These are phyloP conservation scores for Rhynchomys soricoides DNA, from an alignment of 2,113 vertebrate genomes.

Conservation along the genomic window DNA sequence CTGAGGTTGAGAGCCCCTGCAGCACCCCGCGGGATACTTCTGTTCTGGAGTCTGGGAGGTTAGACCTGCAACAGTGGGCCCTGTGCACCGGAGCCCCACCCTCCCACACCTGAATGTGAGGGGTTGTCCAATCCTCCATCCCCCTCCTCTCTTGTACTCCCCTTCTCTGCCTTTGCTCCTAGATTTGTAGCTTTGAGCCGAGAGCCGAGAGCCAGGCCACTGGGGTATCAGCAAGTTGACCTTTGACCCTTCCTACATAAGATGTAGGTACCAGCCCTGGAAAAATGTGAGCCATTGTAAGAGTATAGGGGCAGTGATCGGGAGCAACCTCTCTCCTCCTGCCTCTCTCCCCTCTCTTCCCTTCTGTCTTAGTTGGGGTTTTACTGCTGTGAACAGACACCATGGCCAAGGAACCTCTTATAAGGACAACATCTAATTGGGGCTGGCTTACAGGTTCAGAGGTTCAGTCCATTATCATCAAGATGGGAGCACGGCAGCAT, in stretches of 20 bases:
- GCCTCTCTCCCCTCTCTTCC: background rate
- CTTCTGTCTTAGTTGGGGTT: background rate
- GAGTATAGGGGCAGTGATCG: background rate
- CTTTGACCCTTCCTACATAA: background rate
- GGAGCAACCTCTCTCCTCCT: background rate
- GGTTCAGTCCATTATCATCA: too few relatives aligned
- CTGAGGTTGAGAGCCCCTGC: background rate
- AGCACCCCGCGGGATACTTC: too few relatives aligned
- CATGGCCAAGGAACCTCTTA: too few relatives aligned
- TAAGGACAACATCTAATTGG: too few relatives aligned
- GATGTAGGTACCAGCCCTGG: background rate
- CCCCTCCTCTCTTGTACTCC: accelerated
- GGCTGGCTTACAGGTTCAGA: too few relatives aligned
- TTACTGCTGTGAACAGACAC: too few relatives aligned
- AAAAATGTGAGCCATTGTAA: background rate
- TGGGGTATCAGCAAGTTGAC: background rate
- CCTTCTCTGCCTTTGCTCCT: background rate
- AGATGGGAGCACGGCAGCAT: too few relatives aligned
- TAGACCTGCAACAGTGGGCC: background rate
- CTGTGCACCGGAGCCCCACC: too few relatives aligned
- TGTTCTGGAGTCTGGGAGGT: background rate
- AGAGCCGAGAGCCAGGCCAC: background rate
- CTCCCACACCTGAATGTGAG: too few relatives aligned
- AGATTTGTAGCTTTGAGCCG: accelerated
- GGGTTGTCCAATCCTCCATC: background rate